These are phyloP conservation scores for Ornithorhynchus anatinus DNA, from an alignment of 2,113 vertebrate genomes.

Conservation along the genomic window DNA sequence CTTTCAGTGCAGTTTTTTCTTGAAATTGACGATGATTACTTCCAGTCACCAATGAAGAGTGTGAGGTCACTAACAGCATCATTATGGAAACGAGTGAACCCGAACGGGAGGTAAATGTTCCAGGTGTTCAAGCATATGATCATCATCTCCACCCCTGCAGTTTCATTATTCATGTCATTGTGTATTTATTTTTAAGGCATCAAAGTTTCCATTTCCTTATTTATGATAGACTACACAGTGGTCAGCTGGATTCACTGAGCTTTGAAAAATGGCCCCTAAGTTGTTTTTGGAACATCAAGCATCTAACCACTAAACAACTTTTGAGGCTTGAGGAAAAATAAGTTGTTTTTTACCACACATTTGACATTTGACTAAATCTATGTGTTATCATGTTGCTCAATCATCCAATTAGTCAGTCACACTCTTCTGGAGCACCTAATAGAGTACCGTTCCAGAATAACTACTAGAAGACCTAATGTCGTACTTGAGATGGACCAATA, in stretches of 20 bases:
- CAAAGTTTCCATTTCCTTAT: slow-evolving; percentile 38
- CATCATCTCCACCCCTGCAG: slow-evolving; percentile 19
- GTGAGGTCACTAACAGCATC: not conserved
- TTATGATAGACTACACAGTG: slow-evolving; percentile 17
- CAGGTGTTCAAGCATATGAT: too few species aligned
- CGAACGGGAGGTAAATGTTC: slow-evolving; percentile 24
- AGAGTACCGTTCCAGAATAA: too few species aligned
- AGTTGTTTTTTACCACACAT: not conserved
- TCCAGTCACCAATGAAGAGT: not conserved
- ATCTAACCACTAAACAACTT: not conserved
- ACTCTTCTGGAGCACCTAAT: not conserved
- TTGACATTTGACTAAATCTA: not conserved
- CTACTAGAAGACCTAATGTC: too few species aligned
- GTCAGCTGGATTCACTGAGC: slow-evolving; percentile 21
- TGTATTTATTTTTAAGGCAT: slow-evolving; percentile 50
- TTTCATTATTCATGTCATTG: slow-evolving; percentile 49
- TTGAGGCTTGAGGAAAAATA: not conserved
- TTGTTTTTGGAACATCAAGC: not conserved
- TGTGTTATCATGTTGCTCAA: not conserved
- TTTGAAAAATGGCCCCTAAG: slow-evolving; percentile 21
- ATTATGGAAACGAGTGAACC: slow-evolving; percentile 7
- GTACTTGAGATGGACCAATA: too few species aligned
- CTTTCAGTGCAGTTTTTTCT: not conserved
- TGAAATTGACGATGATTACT: not conserved
- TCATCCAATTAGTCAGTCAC: not conserved